Evolutionary conservation across 2,888 invertebrate genomes (phyloP).

Genomic region (Galerucella nymphaeae): DNA sequence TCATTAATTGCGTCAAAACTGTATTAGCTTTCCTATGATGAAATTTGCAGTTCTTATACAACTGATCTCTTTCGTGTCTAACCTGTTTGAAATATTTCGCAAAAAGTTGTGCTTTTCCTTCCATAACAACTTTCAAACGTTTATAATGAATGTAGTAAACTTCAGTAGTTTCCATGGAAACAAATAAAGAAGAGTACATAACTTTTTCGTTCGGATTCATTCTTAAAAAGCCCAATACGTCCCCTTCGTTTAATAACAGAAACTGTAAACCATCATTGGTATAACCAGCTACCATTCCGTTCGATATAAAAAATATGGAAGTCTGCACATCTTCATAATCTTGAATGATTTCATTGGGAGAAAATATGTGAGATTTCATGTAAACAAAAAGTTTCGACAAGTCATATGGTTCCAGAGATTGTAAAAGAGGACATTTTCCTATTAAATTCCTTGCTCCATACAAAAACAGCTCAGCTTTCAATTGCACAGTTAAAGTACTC

Average conservation of each 20-base stretch:
- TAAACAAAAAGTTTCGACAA: constrained; percentile 51
- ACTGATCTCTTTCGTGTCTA: background rate
- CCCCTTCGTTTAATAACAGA: constrained; percentile 68
- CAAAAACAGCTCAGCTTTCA: constrained; percentile 64
- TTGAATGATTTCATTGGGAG: constrained; percentile 62
- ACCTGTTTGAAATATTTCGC: background rate
- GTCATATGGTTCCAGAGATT: constrained; percentile 60
- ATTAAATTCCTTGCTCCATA: constrained; percentile 65
- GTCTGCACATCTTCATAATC: constrained; percentile 61
- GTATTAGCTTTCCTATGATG: background rate
- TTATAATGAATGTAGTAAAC: constrained; percentile 47
- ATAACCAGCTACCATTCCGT: constrained; percentile 66
- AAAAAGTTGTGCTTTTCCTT: background rate
- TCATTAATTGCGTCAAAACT: background rate
- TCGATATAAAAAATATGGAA: constrained; percentile 67
- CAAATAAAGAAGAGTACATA: constrained; percentile 3
- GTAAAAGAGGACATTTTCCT: constrained; percentile 65
- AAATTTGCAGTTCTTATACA: background rate
- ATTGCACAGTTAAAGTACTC: constrained; percentile 57
- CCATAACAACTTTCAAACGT: background rate
- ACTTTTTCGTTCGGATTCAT: constrained; percentile 27
- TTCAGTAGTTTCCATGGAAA: constrained; percentile 59
- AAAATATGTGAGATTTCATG: constrained; percentile 36
- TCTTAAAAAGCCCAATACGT: constrained; percentile 63
- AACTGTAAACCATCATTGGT: constrained; percentile 66